Evolutionary conservation across 2,113 vertebrate genomes (phyloP).

Genomic region (Leucosticte australis): DNA sequence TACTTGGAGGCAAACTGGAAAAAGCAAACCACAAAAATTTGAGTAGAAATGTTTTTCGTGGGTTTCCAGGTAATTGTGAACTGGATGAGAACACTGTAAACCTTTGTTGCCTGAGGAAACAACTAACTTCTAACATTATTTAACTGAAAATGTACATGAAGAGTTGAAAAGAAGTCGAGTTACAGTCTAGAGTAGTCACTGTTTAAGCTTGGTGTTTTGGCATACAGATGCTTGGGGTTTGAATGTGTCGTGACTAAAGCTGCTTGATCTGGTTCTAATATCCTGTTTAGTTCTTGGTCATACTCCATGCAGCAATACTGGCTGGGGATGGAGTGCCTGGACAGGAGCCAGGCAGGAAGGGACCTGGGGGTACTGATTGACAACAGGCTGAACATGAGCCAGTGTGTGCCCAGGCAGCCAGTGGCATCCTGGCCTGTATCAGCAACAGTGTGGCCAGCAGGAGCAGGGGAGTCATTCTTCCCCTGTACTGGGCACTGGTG

Average conservation of each 20-base stretch:
- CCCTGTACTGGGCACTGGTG: accelerated
- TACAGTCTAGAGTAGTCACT: not conserved
- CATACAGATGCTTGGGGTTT: not conserved
- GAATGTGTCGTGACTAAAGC: not conserved
- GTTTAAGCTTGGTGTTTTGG: not conserved
- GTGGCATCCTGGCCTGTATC: not conserved
- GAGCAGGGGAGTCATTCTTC: accelerated
- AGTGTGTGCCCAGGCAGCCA: not conserved
- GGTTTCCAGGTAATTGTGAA: not conserved
- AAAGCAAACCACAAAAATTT: not conserved
- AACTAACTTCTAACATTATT: not conserved
- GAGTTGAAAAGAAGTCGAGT: not conserved
- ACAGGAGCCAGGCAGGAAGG: not conserved
- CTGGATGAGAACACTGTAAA: not conserved
- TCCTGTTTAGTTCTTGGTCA: not conserved
- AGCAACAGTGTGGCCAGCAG: not conserved
- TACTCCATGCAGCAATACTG: not conserved
- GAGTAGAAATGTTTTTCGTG: not conserved
- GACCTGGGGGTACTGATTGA: not conserved
- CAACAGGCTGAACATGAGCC: not conserved
- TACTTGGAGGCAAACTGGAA: not conserved
- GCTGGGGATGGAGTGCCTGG: not conserved
- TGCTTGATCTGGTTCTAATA: not conserved
- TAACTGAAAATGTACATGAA: not conserved
- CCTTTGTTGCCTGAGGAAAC: not conserved